Conservation (phyloP, 2,888 invertebrate species). For the Baronia brevicornis region DNA sequence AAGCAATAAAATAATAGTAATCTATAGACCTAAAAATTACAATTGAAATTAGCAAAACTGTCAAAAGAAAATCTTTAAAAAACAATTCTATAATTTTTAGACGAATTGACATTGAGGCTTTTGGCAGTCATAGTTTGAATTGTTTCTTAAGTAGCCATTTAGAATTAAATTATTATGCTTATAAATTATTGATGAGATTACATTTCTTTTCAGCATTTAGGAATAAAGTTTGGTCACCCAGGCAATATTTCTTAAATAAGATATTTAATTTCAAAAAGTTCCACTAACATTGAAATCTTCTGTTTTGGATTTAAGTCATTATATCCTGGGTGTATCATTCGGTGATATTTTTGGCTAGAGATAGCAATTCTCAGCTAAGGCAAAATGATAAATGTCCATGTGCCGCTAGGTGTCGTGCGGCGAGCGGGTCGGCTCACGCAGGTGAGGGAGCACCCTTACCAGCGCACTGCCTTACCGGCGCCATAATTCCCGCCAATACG, state of each 20-base stretch:
- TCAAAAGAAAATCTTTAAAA: conserved; percentile 45
- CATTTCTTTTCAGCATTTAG: conserved; percentile 63
- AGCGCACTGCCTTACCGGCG: conserved; percentile 88
- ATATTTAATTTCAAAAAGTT: too few species aligned
- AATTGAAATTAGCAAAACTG: conserved; percentile 57
- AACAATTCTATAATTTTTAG: conserved; percentile 38
- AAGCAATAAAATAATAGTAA: conserved; percentile 63
- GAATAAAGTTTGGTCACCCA: conserved; percentile 25
- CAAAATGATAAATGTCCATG: conserved; percentile 61
- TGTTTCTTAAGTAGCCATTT: conserved; percentile 30
- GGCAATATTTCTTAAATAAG: conserved; percentile 12
- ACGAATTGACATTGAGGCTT: conserved; percentile 32
- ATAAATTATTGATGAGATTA: conserved; percentile 46
- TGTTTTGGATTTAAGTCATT: conserved; percentile 8
- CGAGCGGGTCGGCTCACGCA: conserved; percentile 89
- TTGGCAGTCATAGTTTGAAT: conserved; percentile 52
- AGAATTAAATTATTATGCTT: conserved; percentile 11
- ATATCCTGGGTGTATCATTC: conserved; percentile 18
- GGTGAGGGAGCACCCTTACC: conserved; percentile 98
- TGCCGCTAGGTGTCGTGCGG: conserved; percentile 89
- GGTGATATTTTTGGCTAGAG: conserved; percentile 34
- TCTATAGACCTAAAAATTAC: conserved; percentile 51
- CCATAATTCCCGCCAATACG: conserved; percentile 75
- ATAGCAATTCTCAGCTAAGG: conserved; percentile 33
- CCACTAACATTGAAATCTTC: too few species aligned